phyloP scores from a whole-genome alignment of 2,797 vertebrate species.

The Menidia menidia region DNA sequence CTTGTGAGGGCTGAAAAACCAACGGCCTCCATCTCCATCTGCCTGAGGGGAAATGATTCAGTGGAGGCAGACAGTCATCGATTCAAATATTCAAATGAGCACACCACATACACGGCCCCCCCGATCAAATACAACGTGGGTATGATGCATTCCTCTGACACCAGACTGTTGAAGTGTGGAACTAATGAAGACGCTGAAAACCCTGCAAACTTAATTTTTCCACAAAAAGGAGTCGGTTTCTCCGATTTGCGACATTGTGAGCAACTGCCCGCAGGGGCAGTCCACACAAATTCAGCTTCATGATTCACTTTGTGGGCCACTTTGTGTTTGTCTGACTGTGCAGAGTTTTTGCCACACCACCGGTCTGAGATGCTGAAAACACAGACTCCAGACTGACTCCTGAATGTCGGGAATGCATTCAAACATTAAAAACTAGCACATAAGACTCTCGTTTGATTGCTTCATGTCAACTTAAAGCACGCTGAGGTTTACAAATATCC shows the following conservation, averaged over 20 bases:
- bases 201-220: no score
- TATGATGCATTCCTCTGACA: not conserved
- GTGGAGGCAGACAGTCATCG: no score
- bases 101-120: no score
- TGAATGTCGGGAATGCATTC: slow-evolving; percentile 19
- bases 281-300: not conserved
- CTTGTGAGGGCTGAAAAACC: no score
- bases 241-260: not conserved
- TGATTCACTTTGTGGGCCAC: not conserved
- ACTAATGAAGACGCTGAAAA: no score
- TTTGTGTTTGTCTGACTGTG: not conserved
- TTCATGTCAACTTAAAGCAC: not conserved
- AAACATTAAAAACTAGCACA: slow-evolving; percentile 8
- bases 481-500: not conserved
- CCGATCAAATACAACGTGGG: no score
- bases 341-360: slow-evolving; percentile 6
- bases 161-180: no score
- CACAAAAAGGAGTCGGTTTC: not conserved
- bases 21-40: no score
- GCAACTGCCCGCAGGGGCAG: not conserved
- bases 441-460: not conserved
- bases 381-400: not conserved
- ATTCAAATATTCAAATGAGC: no score
- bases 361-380: slow-evolving; percentile 9
- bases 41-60: no score